Base-by-base conservation (phyloP, 2,113 vertebrate species). In the Otus sunia region DNA sequence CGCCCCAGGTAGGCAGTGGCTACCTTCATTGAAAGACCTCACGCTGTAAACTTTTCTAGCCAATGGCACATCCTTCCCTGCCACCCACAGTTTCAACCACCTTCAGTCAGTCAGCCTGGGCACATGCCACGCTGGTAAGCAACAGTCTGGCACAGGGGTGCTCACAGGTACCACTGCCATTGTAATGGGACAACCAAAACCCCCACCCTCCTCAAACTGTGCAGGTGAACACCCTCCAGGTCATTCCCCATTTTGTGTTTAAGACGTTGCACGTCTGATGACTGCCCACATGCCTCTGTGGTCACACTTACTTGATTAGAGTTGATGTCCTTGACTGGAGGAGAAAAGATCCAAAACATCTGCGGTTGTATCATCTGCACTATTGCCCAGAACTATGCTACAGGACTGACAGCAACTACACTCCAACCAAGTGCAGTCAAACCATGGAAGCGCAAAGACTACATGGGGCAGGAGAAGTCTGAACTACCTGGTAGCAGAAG, bases 1-100 rank as follows among this genome's bases (percentile, higher is more conserved):
- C 0, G 3, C 25, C 7, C 20, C 67, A 63, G 1, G 1, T 13
- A 64, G 56, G 37, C 47, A 52, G 37, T 10, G 43, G 39, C 36
- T 34, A 20, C 36, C 34, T 53, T 34, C 32, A 58, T 0, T 62
- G 67, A 69, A 62, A 36, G 30, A 63, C 26, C 9, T 89, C 13
- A 7, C 37, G 23, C 27, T 58, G 29, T 45, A 13, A 36, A 55
- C 39, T 25, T 45, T 63, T 47, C 52, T 39, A 55, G 27, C 19
- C 67, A 75, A 41, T 15, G 25, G 43, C n/a, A 72, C n/a, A 29
- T 12, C 10, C 32, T 50, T 85, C 25, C 21, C 32, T 83, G 50
- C 8, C 23, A 59, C 36, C 15, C 53, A 19, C 0, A 1, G 20
- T 59, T 56, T 91, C 62, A 69, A 59, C 16, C 6, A 30, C 30